Percentiles rank a stretch among this genome's conserved stretches.
phyloP scores from a whole-genome alignment of 2,888 invertebrate species.

The Chalcis sispes region DNA sequence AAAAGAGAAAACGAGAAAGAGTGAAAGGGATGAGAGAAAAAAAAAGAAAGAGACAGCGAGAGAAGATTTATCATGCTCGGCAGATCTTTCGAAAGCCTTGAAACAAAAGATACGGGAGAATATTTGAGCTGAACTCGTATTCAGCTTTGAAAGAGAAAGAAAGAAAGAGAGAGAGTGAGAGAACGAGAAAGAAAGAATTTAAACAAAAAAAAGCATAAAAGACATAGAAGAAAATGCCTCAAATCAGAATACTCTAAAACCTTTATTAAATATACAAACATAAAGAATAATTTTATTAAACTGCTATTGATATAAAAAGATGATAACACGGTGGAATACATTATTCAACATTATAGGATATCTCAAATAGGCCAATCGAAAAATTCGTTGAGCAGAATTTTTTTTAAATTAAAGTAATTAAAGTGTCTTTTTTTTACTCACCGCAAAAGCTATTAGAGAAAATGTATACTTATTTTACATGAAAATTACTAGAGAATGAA shows the following conservation, averaged over 20 bases:
- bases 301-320: too few species aligned
- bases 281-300: too few species aligned
- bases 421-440: too few species aligned
- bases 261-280: too few species aligned
- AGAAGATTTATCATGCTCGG: constrained; percentile 72
- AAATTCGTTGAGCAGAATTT: too few species aligned
- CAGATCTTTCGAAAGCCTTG: constrained; percentile 69
- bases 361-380: too few species aligned
- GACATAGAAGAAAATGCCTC: constrained; percentile 1
- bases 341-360: too few species aligned
- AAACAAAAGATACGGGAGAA: constrained; percentile 73
- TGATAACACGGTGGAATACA: too few species aligned
- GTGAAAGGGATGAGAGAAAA: not conserved
- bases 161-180: not conserved
- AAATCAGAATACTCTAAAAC: not conserved
- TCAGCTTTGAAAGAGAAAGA: constrained; percentile 21
- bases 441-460: too few species aligned
- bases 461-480: too few species aligned
- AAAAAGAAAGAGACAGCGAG: constrained; percentile 52
- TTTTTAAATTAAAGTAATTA: too few species aligned
- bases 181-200: constrained; percentile 8
- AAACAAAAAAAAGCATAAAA: not conserved
- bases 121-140: constrained; percentile 67
- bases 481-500: too few species aligned
- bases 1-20: constrained; percentile 55